Evolutionary conservation across 2,888 invertebrate genomes (phyloP).

Genomic region (Agrilus mali): DNA sequence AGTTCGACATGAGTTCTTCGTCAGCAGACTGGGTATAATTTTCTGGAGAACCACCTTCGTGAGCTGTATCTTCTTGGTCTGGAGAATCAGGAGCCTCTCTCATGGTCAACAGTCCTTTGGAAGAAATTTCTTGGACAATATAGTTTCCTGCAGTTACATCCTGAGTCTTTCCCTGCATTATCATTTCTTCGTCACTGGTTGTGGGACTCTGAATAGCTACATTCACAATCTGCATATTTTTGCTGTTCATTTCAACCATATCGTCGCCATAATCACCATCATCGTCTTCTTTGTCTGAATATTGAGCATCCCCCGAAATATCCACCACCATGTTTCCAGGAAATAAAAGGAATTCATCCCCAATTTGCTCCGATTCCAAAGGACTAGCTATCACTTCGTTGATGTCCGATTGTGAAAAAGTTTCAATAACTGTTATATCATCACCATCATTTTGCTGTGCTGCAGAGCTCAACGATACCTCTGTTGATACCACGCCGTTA

Average conservation of each 20-base stretch:
- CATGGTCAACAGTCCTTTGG: constrained; percentile 33
- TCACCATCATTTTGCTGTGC: constrained; percentile 46
- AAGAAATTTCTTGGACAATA: constrained; percentile 30
- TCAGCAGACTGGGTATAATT: constrained; percentile 26
- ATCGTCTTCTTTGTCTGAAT: constrained; percentile 34
- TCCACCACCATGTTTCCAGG: constrained; percentile 48
- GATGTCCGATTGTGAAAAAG: constrained; percentile 40
- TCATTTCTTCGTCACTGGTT: constrained; percentile 32
- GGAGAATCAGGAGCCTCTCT: constrained; percentile 41
- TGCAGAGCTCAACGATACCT: constrained; percentile 44
- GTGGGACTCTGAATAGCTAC: constrained; percentile 33
- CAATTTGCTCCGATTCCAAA: constrained; percentile 41
- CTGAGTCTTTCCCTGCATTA: constrained; percentile 30
- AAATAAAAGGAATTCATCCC: constrained; percentile 51
- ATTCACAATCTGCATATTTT: constrained; percentile 22
- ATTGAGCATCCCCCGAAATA: constrained; percentile 42
- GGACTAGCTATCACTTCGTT: constrained; percentile 48
- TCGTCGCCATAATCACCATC: constrained; percentile 24
- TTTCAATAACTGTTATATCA: constrained; percentile 44
- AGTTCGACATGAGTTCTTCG: constrained; percentile 32
- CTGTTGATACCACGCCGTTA: constrained; percentile 42
- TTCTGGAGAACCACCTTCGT: constrained; percentile 33
- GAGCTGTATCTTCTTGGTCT: constrained; percentile 37
- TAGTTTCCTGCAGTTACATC: constrained; percentile 20
- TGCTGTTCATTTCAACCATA: constrained; percentile 21